A percentile compares a stretch with the other conserved stretches of the same genome.
Conservation (phyloP, 2,797 vertebrate species). For the Petrocephalus sullivani region DNA sequence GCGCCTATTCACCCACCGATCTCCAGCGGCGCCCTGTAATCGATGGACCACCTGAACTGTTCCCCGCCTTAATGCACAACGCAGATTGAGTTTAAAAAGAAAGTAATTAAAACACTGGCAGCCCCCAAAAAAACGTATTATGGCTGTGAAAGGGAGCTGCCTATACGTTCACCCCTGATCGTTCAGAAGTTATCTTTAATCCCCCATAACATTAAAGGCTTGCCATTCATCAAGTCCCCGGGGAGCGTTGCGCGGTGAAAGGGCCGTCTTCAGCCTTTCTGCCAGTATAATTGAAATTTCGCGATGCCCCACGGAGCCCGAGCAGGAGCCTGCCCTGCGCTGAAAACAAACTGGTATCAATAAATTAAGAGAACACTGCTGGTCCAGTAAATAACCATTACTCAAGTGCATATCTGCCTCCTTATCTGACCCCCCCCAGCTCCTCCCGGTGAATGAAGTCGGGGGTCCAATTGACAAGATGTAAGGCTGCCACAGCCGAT, state of each 20-base stretch:
- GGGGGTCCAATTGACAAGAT: not conserved
- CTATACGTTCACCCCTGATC: constrained; percentile 62
- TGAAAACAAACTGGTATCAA: constrained; percentile 57
- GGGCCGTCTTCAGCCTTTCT: constrained; percentile 52
- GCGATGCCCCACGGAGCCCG: constrained; percentile 41
- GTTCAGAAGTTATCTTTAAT: constrained; percentile 73
- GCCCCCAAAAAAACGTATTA: constrained; percentile 68
- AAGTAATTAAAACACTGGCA: constrained; percentile 84
- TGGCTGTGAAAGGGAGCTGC: constrained; percentile 64
- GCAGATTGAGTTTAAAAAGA: constrained; percentile 82
- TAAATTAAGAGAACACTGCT: constrained; percentile 56
- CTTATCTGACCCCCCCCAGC: constrained; percentile 20
- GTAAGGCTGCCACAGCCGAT: not conserved
- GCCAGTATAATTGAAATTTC: constrained; percentile 62
- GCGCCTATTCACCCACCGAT: constrained; percentile 57
- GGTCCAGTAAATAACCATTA: constrained; percentile 48
- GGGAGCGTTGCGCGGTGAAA: constrained; percentile 61
- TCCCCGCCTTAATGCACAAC: constrained; percentile 67
- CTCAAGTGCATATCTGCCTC: constrained; percentile 30
- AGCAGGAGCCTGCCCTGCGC: constrained; percentile 43
- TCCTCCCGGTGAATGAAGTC: not conserved
- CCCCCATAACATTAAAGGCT: constrained; percentile 69
- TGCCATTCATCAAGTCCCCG: constrained; percentile 69
- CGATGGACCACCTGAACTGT: constrained; percentile 61
- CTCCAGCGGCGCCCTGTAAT: constrained; percentile 65